Evolutionary conservation across 2,113 vertebrate species (phyloP).

Genomic region (Halcyon malimbica): DNA sequence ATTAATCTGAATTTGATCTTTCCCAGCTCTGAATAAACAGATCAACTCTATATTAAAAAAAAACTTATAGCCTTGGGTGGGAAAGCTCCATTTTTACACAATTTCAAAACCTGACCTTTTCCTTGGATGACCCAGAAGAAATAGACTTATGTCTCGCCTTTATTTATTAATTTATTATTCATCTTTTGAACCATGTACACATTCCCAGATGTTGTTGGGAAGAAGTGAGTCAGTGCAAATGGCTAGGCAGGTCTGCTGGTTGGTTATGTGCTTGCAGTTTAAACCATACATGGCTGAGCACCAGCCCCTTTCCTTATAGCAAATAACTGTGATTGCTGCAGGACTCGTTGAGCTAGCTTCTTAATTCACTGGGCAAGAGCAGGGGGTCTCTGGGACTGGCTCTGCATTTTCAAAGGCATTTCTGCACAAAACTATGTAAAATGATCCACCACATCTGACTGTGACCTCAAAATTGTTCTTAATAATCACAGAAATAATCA

Average conservation of each 20-base stretch:
- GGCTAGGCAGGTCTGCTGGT: not conserved
- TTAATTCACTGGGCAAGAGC: not conserved
- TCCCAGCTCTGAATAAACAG: not conserved
- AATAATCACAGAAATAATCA: not conserved
- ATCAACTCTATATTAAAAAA: not conserved
- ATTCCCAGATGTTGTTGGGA: not conserved
- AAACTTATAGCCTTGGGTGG: not conserved
- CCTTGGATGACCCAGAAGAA: not conserved
- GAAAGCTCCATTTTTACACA: not conserved
- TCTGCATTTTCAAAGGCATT: not conserved
- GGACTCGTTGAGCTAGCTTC: not conserved
- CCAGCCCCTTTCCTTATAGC: not conserved
- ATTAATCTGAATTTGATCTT: not conserved
- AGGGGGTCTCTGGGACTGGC: not conserved
- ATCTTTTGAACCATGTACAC: not conserved
- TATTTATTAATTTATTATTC: not conserved
- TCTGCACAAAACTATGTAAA: not conserved
- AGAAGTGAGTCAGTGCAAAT: not conserved
- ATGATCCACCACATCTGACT: not conserved
- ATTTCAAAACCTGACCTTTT: not conserved
- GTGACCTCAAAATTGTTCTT: not conserved
- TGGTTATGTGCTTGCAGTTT: not conserved
- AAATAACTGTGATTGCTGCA: accelerated
- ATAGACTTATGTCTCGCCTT: not conserved
- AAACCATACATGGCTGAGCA: not conserved